Conservation (phyloP, 1,140 invertebrate genomes). For the Stenopsyche tienmushanensis region DNA sequence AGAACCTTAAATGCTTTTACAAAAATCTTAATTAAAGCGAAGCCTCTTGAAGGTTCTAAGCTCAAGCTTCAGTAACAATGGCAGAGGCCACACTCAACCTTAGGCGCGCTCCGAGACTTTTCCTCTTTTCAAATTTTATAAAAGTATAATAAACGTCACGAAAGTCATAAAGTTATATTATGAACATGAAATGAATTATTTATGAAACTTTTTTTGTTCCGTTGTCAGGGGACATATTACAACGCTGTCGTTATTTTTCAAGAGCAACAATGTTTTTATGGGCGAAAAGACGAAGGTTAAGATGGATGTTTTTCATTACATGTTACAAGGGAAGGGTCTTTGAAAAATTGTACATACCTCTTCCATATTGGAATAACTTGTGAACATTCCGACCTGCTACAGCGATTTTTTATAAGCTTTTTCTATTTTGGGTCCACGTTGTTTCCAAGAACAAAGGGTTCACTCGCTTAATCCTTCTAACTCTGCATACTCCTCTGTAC, state of each 20-base stretch:
- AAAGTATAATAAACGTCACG: conserved; percentile 27
- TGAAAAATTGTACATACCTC: conserved; percentile 39
- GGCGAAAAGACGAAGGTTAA: conserved; percentile 29
- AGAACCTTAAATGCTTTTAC: not conserved
- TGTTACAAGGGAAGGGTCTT: conserved; percentile 22
- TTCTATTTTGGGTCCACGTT: not conserved
- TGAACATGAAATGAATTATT: conserved; percentile 34
- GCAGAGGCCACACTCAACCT: not conserved
- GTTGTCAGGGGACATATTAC: conserved; percentile 30
- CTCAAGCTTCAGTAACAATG: not conserved
- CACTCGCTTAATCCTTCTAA: not conserved
- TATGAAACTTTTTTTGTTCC: conserved; percentile 35
- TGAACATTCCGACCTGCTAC: conserved; percentile 32
- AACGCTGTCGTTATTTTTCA: conserved; percentile 34
- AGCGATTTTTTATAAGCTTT: conserved; percentile 24
- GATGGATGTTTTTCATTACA: conserved; percentile 40
- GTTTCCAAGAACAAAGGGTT: conserved; percentile 21
- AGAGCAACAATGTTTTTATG: conserved; percentile 39
- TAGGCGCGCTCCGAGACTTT: not conserved
- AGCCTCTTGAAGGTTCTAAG: not conserved
- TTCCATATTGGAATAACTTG: conserved; percentile 38
- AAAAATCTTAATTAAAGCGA: not conserved
- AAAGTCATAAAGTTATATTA: conserved; percentile 25
- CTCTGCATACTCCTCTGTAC: not conserved
- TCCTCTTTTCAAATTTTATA: conserved; percentile 9